Evolutionary conservation across 2,888 invertebrate species (phyloP).

Genomic region (Enchytraeus crypticus): DNA sequence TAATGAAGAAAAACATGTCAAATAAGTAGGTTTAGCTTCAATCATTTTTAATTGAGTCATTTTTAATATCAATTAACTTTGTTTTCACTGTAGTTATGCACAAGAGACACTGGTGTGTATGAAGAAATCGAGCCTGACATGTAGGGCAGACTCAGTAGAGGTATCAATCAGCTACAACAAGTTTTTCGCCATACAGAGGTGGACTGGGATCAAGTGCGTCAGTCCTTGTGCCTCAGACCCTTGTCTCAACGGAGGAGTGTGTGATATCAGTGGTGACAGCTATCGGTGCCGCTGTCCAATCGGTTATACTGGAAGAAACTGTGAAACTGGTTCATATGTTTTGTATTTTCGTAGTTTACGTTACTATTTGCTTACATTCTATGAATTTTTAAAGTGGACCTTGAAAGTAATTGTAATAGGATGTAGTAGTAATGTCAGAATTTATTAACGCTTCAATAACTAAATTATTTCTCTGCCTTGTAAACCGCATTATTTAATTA

Average conservation of each 20-base stretch:
- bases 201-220: slow-evolving; percentile 3
- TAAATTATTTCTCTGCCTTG: too few relatives aligned
- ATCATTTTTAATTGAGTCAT: too few relatives aligned
- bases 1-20: too few relatives aligned
- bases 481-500: too few relatives aligned
- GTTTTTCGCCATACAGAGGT: not conserved
- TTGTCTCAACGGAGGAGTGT: not conserved
- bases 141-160: not conserved
- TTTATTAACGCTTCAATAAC: too few relatives aligned
- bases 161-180: not conserved
- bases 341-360: too few relatives aligned
- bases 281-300: not conserved
- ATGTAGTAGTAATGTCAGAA: too few relatives aligned
- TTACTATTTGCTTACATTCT: too few relatives aligned
- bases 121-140: not conserved
- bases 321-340: not conserved
- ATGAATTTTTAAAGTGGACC: too few relatives aligned
- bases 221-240: slow-evolving; percentile 1
- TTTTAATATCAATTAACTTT: too few relatives aligned
- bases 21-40: too few relatives aligned
- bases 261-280: not conserved
- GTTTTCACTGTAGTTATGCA: not conserved
- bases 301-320: not conserved
- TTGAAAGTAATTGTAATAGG: too few relatives aligned
- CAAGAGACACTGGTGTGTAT: not conserved